Base-by-base conservation (phyloP, 2,113 vertebrate genomes). In the Rallus limicola region DNA sequence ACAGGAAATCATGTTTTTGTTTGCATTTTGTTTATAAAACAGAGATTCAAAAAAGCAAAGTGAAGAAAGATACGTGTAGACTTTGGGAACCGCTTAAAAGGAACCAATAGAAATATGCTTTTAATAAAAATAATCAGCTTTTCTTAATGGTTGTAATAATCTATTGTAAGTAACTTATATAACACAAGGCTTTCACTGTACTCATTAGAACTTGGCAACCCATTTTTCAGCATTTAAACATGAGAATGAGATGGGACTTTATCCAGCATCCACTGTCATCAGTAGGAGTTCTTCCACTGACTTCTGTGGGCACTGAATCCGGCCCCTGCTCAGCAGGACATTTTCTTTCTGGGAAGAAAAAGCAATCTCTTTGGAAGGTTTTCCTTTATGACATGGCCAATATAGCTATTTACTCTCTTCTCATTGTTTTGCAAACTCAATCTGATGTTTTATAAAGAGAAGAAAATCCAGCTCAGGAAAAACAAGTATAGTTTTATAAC, bases 321-420 rank as follows among this genome's bases (percentile, higher is more conserved):
- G 2, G 70, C 62, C 36, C 2, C 74, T 60, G 55, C 86, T 87
- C 96, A 94, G 96, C 90, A 86, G 92, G 90, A 93, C 21, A 1
- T 28, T 52, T 93, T 87, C 80, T 82, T 94, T 95, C 97, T 94
- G 96, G 95, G 94, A 97, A 96, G 88, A 71, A 97, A 95, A 86
- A 94, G 82, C 77, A 53, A 93, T 84, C 62, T 91, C 93, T 96
- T 88, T 97, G 94, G 94, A 97, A 97, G 92, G 82, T 96, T 97
- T 97, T 95, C 82, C 33, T 97, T 97, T 93, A 96, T 72, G 94
- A 79, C 95, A 69, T 26, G 55, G 87, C 82, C 90, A 93, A 42
- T 28, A 68, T 52, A 50, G 79, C 79, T 90, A 68, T 95, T 93
- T 89, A 78, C 42, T 78, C 75, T 77, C 82, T 84, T 67, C 58